Conservation (phyloP, 1,140 invertebrate species). For the Hetaerina americana region DNA sequence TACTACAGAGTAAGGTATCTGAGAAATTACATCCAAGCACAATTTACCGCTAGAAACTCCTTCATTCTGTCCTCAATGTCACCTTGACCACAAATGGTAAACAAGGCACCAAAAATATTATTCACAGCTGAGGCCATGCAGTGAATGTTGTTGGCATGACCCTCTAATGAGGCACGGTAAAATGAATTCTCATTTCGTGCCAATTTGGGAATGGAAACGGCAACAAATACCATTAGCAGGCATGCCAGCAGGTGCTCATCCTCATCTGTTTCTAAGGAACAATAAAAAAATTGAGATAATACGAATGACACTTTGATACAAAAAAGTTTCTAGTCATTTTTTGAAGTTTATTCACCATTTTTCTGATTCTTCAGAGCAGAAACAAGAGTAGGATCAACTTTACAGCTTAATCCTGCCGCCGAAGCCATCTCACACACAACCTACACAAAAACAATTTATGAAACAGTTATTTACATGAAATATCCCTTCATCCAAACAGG, state of each 20-base stretch:
- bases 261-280: constrained; percentile 51
- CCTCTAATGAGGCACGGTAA: constrained; percentile 82
- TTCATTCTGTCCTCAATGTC: constrained; percentile 97
- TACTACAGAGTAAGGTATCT: no score
- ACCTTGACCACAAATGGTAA: constrained; percentile 85
- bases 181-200: constrained; percentile 80
- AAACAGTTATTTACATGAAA: neutral
- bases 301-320: constrained; percentile 1
- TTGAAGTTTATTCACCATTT: constrained; percentile 38
- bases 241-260: constrained; percentile 91
- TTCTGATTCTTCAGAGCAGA: constrained; percentile 78
- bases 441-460: constrained; percentile 26
- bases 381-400: constrained; percentile 89
- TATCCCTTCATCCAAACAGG: neutral
- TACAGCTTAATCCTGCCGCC: constrained; percentile 81
- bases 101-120: constrained; percentile 90
- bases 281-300: constrained; percentile 5
- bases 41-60: constrained; percentile 79
- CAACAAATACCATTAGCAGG: constrained; percentile 96
- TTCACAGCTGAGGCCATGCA: constrained; percentile 94
- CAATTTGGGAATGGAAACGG: constrained; percentile 93
- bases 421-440: constrained; percentile 95
- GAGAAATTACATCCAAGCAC: no score
- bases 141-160: constrained; percentile 95
- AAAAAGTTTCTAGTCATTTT: neutral